Base-by-base conservation (phyloP, 2,888 invertebrate genomes). In the Microdon myrmicae region DNA sequence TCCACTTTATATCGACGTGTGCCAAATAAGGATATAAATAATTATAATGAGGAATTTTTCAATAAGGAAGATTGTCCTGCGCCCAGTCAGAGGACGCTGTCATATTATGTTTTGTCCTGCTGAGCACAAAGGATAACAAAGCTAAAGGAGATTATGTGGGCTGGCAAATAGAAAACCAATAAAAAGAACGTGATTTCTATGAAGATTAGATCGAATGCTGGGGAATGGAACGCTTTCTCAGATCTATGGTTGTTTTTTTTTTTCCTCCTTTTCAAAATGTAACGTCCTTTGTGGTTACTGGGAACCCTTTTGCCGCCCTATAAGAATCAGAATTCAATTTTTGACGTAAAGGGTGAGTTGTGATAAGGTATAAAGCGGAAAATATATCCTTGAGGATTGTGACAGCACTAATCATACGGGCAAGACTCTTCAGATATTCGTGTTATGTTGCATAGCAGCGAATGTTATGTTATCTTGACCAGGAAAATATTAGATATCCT, bases 161-260 rank as follows among this genome's bases (percentile, higher is more conserved):
- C 51, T 58, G 34, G 58, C 58, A 58, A 64, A 64, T 64, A 47
- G 64, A 64, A 64, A 58, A 64, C 64, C 64, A 58, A 64, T 64
- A 64, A 64, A 64, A 64, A 58, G 64, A 47, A 64, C 47, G 58
- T 64, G 58, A 64, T 64, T 58, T 32, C 51, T 17, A 45, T 53
- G 43, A 32, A 58, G 64, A 64, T 64, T 58, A 51, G 58, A 64
- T 64, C 58, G 64, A 64, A 51, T 64, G 58, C 64, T 43, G 35
- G 47, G 32, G 51, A 64, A 58, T 56, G 61, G n/a, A n/a, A n/a
- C n/a, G n/a, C n/a, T n/a, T n/a, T n/a, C n/a, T n/a, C n/a, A n/a
- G n/a, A n/a, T 34, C 12, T 20, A 6, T 39, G 32, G 28, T 9
- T 6, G 16, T 22, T n/a, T 29, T 20, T 26, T 37, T 7, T 23